Evolutionary conservation across 2,888 invertebrate species (phyloP).

Genomic region (Hermaeophaga mercurialis): DNA sequence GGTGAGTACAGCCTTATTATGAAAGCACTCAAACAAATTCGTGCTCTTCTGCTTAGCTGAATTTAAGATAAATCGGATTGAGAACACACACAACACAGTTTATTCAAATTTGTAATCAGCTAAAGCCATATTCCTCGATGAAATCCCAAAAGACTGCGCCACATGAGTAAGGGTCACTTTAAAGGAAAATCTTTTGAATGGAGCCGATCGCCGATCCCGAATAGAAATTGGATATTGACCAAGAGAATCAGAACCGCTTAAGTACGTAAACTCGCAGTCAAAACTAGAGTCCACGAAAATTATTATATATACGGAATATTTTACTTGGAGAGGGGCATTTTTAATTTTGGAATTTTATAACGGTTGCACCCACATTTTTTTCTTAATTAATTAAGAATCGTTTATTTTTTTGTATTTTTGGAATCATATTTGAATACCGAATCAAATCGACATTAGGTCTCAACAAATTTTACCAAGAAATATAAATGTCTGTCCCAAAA

Average conservation of each 20-base stretch:
- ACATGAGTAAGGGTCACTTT: slow-evolving; percentile 43
- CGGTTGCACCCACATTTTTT: too few relatives aligned
- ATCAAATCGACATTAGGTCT: too few relatives aligned
- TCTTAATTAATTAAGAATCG: too few relatives aligned
- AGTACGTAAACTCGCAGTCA: slow-evolving; percentile 5
- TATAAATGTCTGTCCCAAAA: too few relatives aligned
- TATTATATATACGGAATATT: too few relatives aligned
- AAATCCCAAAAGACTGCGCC: slow-evolving; percentile 18
- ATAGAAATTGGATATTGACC: slow-evolving; percentile 51
- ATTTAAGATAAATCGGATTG: slow-evolving; percentile 16
- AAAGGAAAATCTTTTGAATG: slow-evolving; percentile 49
- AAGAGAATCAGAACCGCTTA: slow-evolving; percentile 46
- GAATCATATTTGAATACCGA: too few relatives aligned
- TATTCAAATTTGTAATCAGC: slow-evolving; percentile 28
- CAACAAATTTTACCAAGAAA: too few relatives aligned
- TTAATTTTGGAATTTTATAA: too few relatives aligned
- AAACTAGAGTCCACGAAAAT: background rate
- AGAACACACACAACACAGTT: slow-evolving; percentile 5
- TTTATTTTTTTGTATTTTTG: too few relatives aligned
- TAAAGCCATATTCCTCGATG: slow-evolving; percentile 1
- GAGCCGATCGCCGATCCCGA: slow-evolving; percentile 36
- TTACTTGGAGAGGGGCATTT: too few relatives aligned
- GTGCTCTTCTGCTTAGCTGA: slow-evolving; percentile 12
- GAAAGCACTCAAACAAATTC: slow-evolving; percentile 16
- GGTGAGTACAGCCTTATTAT: too few relatives aligned